These are phyloP conservation scores for Protobothrops mucrosquamatus DNA, from an alignment of 2,113 vertebrate genomes.

Conservation along the genomic window DNA sequence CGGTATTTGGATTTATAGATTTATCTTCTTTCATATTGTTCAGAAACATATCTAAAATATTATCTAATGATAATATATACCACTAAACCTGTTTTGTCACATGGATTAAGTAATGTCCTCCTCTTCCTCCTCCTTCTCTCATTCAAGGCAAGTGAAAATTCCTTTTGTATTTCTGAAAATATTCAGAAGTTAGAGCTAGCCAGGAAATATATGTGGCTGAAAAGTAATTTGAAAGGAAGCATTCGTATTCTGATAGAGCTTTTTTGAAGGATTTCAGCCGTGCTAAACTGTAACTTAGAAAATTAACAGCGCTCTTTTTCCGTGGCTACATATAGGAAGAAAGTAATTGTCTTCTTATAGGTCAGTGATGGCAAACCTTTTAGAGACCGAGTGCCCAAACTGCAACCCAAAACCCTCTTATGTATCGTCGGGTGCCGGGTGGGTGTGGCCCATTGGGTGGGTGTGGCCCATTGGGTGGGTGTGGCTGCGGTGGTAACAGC, in stretches of 20 bases:
- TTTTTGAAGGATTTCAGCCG: neutral
- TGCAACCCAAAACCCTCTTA: no score
- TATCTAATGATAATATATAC: neutral
- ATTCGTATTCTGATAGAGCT: neutral
- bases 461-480: no score
- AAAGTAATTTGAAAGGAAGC: neutral
- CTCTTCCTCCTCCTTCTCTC: neutral
- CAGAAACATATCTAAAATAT: neutral
- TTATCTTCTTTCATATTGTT: neutral
- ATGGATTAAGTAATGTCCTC: neutral
- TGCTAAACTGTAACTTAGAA: neutral
- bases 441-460: no score
- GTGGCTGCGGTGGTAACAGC: no score
- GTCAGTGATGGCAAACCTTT: no score
- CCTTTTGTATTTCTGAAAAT: neutral
- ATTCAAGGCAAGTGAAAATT: neutral
- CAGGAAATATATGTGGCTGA: neutral
- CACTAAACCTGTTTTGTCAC: neutral
- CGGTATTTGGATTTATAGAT: neutral
- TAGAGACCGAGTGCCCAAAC: no score
- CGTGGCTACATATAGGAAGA: neutral
- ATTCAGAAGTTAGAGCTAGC: neutral
- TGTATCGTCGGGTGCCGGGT: no score
- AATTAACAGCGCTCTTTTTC: neutral
- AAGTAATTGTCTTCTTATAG: slow-evolving; percentile 9